These are phyloP conservation scores for Oryzias dopingdopingensis DNA, from an alignment of 2,797 vertebrate genomes.

Conservation along the genomic window DNA sequence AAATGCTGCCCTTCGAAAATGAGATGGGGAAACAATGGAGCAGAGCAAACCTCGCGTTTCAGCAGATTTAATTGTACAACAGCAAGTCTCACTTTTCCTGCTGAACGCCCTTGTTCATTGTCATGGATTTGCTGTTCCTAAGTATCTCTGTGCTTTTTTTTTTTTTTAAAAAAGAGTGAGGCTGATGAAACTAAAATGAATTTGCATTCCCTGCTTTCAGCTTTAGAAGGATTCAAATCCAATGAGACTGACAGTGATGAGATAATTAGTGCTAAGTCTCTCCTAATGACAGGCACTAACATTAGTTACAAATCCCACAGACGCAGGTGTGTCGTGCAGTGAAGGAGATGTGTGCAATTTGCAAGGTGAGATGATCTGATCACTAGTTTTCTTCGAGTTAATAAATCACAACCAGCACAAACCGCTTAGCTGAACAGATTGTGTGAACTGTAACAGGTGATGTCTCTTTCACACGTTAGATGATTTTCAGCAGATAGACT, in stretches of 20 bases:
- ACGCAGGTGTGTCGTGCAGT: constrained; percentile 45
- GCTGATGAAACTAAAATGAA: constrained; percentile 38
- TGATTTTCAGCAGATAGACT: constrained; percentile 32
- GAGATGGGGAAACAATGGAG: constrained; percentile 37
- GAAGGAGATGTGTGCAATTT: constrained; percentile 36
- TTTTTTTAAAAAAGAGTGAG: constrained; percentile 10
- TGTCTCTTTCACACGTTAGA: constrained; percentile 47
- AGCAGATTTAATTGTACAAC: constrained; percentile 43
- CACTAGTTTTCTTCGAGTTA: constrained; percentile 27
- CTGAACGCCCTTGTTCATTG: constrained; percentile 27
- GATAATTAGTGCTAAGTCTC: constrained; percentile 59
- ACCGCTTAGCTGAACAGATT: constrained; percentile 28
- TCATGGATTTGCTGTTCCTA: constrained; percentile 37
- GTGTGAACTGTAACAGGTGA: constrained; percentile 47
- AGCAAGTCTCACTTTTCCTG: constrained; percentile 30
- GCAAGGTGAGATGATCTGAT: constrained; percentile 40
- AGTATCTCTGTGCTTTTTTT: constrained; percentile 26
- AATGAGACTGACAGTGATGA: constrained; percentile 52
- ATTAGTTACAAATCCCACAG: constrained; percentile 54
- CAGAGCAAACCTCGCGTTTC: constrained; percentile 42
- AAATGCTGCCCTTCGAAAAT: constrained; percentile 57
- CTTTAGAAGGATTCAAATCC: constrained; percentile 34
- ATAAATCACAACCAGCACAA: constrained; percentile 35
- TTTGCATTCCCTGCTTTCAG: constrained; percentile 26
- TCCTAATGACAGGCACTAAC: constrained; percentile 59